These are phyloP conservation scores for Liposcelis brunnea DNA, from an alignment of 2,888 invertebrate genomes.

Conservation along the genomic window DNA sequence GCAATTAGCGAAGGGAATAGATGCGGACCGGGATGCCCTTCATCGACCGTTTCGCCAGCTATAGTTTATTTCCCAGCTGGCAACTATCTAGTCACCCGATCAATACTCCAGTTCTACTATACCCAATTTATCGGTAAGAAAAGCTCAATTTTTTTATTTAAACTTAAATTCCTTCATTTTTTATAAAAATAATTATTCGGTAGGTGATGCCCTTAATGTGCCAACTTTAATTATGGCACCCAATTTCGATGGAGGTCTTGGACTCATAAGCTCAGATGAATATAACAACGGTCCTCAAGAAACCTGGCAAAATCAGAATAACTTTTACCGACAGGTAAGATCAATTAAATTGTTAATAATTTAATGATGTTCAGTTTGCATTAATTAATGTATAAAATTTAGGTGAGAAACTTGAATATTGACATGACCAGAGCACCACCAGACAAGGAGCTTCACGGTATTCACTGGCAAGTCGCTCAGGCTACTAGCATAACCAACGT, in stretches of 20 bases:
- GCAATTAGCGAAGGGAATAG: background rate
- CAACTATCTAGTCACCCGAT: background rate
- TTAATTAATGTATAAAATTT: no score
- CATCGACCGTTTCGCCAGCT: slow-evolving; percentile 1
- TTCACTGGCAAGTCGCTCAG: slow-evolving; percentile 7
- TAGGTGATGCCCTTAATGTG: background rate
- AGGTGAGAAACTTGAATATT: background rate
- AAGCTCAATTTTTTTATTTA: no score
- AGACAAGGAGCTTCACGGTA: background rate
- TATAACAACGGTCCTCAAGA: background rate
- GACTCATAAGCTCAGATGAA: background rate
- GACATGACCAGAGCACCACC: background rate
- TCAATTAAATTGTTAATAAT: no score
- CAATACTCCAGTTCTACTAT: background rate
- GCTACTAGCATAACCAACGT: slow-evolving; percentile 2
- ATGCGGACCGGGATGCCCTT: background rate
- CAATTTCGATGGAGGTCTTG: slow-evolving; percentile 1
- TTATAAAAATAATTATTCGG: no score
- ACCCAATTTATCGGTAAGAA: slow-evolving; percentile 3
- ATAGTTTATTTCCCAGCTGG: slow-evolving; percentile 4
- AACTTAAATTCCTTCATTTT: no score
- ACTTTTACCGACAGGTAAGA: slow-evolving; percentile 5
- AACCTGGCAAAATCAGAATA: slow-evolving; percentile 1
- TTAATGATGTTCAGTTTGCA: no score
- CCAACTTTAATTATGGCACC: slow-evolving; percentile 5